Base-by-base conservation (phyloP, 2,888 invertebrate species). In the Drosophila anceps region DNA sequence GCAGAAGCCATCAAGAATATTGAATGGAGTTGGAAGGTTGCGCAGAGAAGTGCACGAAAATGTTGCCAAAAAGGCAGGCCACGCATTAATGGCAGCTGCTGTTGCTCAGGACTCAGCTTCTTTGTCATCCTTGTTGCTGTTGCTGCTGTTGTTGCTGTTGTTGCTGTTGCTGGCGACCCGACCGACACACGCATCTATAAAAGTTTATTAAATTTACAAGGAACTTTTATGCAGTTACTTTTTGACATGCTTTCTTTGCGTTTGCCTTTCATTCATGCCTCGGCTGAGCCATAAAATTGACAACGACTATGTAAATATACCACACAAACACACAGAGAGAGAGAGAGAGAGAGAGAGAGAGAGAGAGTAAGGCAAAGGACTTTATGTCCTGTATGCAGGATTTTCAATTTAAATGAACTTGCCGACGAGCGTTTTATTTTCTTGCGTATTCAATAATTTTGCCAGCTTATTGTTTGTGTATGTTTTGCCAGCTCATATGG, bases 191-290 rank as follows among this genome's bases (percentile, higher is more conserved):
- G 73, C 78, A 82, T 76, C 86, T 77, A 85, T 86, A 88, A 86
- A 86, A 88, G 84, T 84, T 88, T 86, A 88, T 86, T 84, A 88
- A 88, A 88, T 88, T 81, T 88, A 84, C 88, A 85, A 85, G 85
- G 73, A 88, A 86, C 86, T 85, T 85, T 85, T 84, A 85, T 85
- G 85, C 88, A 88, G 84, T 88, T 86, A 85, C 85, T 85, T 85
- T 85, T 84, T 85, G 84, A 88, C 86, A 81, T 85, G 74, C 75
- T 80, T 82, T 71, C 67, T 58, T 73, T 69, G 64, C 57, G 31
- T 66, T 48, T 64, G 35, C 44, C 46, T 53, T 59, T 72, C 68
- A 58, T 46, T 65, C 61, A 63, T 68, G 62, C 55, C 66, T 76
- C 67, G 67, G 62, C 69, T 69, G 67, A 69, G 81, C 71, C 84